Percentiles rank a stretch among this genome's conserved stretches.
phyloP scores from a whole-genome alignment of 2,888 invertebrate genomes.

The Drosophila mayaguana region DNA sequence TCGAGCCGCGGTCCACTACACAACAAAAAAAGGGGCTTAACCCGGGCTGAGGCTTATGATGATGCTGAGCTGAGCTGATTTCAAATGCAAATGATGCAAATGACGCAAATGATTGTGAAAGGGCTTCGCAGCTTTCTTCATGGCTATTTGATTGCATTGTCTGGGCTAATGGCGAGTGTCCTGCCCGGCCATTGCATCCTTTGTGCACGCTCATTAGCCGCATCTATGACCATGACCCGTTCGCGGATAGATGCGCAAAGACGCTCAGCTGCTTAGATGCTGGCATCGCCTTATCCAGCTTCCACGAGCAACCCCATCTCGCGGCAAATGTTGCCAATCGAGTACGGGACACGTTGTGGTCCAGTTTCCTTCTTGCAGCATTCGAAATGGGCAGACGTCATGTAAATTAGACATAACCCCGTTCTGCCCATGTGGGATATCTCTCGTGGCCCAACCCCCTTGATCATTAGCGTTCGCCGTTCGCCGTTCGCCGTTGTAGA shows the following conservation, averaged over 20 bases:
- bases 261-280: slow-evolving; percentile 42
- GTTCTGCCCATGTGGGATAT: slow-evolving; percentile 41
- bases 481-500: slow-evolving; percentile 32
- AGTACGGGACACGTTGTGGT: slow-evolving; percentile 54
- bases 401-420: slow-evolving; percentile 68
- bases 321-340: slow-evolving; percentile 64
- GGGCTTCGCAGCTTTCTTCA: slow-evolving; percentile 52
- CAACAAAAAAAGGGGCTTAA: slow-evolving; percentile 6
- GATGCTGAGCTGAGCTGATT: slow-evolving; percentile 69
- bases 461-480: slow-evolving; percentile 59
- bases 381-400: slow-evolving; percentile 43
- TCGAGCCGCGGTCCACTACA: slow-evolving; percentile 30
- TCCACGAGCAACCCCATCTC: slow-evolving; percentile 47
- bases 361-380: slow-evolving; percentile 63
- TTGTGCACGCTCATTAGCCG: slow-evolving; percentile 72
- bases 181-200: slow-evolving; percentile 68
- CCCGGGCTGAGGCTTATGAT: slow-evolving; percentile 16
- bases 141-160: slow-evolving; percentile 75
- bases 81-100: slow-evolving; percentile 68
- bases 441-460: slow-evolving; percentile 60
- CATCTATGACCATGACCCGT: slow-evolving; percentile 69
- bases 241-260: slow-evolving; percentile 45
- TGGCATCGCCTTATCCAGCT: slow-evolving; percentile 38
- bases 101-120: slow-evolving; percentile 12
- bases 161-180: slow-evolving; percentile 65